Base-by-base conservation (phyloP, 1,140 invertebrate genomes). In the Drosophila mojavensis region DNA sequence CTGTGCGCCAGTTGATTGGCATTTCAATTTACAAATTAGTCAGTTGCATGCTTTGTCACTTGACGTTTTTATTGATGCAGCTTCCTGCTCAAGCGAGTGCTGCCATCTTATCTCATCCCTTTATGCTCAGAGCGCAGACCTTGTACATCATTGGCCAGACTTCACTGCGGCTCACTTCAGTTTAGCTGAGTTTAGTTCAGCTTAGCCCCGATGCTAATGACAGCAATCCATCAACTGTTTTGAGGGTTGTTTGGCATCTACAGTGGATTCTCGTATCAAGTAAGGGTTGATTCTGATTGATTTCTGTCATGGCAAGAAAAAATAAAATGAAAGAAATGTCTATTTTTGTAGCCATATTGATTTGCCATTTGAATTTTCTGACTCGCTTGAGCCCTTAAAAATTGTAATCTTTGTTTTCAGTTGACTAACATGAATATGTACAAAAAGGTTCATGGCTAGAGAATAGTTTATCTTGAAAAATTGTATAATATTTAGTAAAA, bases 21-120 rank as follows among this genome's bases (percentile, higher is more conserved):
- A 81, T 73, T 79, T 70, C 79, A 81, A 81, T 83, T 76, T 81
- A 75, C 74, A 70, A 74, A 84, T 84, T 63, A 54, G 67, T 78
- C 62, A 78, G 72, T 82, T 82, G 79, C 78, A 73, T 79, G 67
- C 47, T 7, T 47, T 26, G 53, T 43, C n/a, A 59, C 48, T 28
- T 41, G 24, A 59, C 45, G 20, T 48, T 66, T 60, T 66, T 69
- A 51, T 70, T 75, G 67, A 61, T 26, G 28, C 20, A 24, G 20
- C 47, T 71, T 68, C 51, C 72, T 65, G 63, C 43, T 41, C n/a
- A 33, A 11, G 36, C 26, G 24, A 20, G 17, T 17, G 36, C 28
- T 60, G 43, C 41, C 62, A 74, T 58, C 41, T 80, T 65, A 39
- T 39, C 36, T 11, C 28, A 51, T 28, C 17, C 17, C n/a, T 24